Evolutionary conservation across 30 jellyfish, hydroid and myxozoan species (phyloP), one percentile per base, ranked within the genome.

Genomic region (Morbakka virulenta): DNA sequence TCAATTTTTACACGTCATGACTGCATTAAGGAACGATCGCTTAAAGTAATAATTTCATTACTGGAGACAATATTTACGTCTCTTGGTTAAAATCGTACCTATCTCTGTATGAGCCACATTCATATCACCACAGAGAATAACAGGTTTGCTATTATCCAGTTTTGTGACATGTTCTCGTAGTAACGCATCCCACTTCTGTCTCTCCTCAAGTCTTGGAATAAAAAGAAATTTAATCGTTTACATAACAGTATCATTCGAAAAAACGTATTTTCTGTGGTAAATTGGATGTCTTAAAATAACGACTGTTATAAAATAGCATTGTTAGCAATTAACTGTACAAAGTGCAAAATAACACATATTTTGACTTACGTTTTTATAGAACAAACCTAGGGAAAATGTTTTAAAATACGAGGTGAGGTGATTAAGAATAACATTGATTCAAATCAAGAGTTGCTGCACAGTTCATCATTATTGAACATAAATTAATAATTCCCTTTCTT

Each of bases 51-150:
- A n/a, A n/a, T n/a, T n/a, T n/a, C n/a, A n/a, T n/a, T n/a, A n/a
- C n/a, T n/a, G n/a, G n/a, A n/a, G n/a, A n/a, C n/a, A n/a, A n/a
- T n/a, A n/a, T n/a, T n/a, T n/a, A n/a, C n/a, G n/a, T n/a, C n/a
- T n/a, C n/a, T n/a, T n/a, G n/a, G n/a, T n/a, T n/a, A n/a, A 28
- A 31, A 20, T 2, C 71, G 32, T 72, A 94, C 99, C 99, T 11
- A 94, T 85, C 65, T 94, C 99, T 1, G 70, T 62, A 64, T 94
- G 99, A n/a, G 99, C 99, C 0, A 94, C 99, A 83, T 94, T 94
- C 74, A 94, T 28, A 69, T 94, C 99, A 12, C 99, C 99, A 84
- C 97, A 88, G 51, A 79, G 75, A 3, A 94, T 79, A 17, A 94
- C 96, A 4, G 96, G 99, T 32, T 94, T 94, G 50, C 28, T 52